Percentiles rank a stretch among this genome's conserved stretches.
Evolutionary conservation across 2,888 invertebrate species (phyloP).

Genomic region (Eupelmus urozonus): DNA sequence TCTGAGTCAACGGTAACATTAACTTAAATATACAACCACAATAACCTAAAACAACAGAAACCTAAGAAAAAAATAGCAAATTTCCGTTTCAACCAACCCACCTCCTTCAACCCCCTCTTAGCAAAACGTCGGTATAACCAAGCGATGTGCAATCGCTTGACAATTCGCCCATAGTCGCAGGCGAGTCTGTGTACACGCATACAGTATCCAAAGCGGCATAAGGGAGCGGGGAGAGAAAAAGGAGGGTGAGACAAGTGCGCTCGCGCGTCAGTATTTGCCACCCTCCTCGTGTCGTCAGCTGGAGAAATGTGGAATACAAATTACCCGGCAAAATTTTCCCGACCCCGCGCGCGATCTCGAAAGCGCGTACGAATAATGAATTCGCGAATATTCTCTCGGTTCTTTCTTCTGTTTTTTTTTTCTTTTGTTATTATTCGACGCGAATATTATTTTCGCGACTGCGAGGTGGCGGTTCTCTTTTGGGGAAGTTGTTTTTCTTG

Average conservation of each 20-base stretch:
- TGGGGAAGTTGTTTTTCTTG: conserved; percentile 35
- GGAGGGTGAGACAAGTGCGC: conserved; percentile 49
- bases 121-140: not conserved
- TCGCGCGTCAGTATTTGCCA: conserved; percentile 65
- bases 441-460: conserved; percentile 52
- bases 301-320: conserved; percentile 75
- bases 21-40: too few relatives aligned
- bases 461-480: not conserved
- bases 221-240: too few relatives aligned
- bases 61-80: not conserved
- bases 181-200: too few relatives aligned
- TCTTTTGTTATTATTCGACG: not conserved
- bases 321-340: conserved; percentile 65
- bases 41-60: too few relatives aligned
- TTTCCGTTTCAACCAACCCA: too few relatives aligned
- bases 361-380: conserved; percentile 64
- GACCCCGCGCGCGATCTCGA: not conserved
- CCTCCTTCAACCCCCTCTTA: not conserved
- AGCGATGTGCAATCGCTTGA: too few relatives aligned
- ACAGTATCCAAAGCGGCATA: not conserved
- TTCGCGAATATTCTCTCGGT: conserved; percentile 66
- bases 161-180: too few relatives aligned
- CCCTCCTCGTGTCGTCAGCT: conserved; percentile 62
- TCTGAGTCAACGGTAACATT: too few relatives aligned
- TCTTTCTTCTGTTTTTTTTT: not conserved